Conservation (phyloP, 2,888 invertebrate species). For the Plebejus anna region DNA sequence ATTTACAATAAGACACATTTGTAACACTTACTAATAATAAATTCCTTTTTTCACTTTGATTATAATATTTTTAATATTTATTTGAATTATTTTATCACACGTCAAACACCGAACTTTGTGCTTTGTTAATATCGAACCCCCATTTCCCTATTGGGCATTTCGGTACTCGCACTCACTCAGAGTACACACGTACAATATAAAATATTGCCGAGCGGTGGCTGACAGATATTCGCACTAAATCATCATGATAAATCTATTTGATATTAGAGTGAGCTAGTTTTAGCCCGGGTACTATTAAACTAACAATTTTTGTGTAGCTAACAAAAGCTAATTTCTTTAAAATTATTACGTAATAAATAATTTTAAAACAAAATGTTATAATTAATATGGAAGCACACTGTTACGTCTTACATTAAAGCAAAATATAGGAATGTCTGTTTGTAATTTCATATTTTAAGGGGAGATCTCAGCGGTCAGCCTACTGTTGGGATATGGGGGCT, state of each 20-base stretch:
- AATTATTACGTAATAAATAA: conserved; percentile 3
- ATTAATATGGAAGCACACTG: conserved; percentile 25
- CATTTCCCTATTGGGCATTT: neutral
- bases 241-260: neutral
- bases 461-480: neutral
- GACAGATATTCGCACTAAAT: neutral
- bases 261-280: neutral
- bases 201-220: neutral
- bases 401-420: conserved; percentile 19
- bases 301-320: neutral
- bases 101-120: neutral
- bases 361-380: conserved; percentile 13
- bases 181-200: neutral
- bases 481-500: neutral
- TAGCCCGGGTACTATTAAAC: neutral
- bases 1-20: conserved; percentile 28
- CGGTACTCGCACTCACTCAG: neutral
- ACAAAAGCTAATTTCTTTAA: neutral
- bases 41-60: conserved; percentile 4
- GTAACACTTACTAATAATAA: conserved; percentile 26
- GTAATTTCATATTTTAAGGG: neutral
- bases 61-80: neutral
- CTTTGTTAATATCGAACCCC: neutral
- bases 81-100: neutral
- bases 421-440: conserved; percentile 18